Evolutionary conservation across 23 tunicate species (phyloP).

Genomic region (Ascidia mentula): DNA sequence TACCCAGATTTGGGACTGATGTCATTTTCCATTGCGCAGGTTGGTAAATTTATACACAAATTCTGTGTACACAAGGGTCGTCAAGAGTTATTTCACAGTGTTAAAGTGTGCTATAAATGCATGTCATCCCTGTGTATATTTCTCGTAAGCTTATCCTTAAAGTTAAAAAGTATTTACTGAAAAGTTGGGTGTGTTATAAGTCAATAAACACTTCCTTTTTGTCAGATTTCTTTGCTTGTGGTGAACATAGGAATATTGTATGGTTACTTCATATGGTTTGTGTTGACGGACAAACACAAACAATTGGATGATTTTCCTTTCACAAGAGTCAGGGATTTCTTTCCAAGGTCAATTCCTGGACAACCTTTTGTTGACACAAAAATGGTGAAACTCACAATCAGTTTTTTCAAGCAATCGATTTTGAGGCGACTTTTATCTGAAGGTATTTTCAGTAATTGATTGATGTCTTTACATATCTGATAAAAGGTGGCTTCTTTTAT

Average conservation of each 20-base stretch:
- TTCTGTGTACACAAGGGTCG: no score
- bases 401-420: constrained; percentile 88
- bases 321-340: constrained; percentile 25
- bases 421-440: constrained; percentile 79
- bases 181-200: no score
- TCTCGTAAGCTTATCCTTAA: no score
- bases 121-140: no score
- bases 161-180: no score
- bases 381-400: constrained; percentile 53
- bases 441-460: no score
- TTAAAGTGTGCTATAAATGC: no score
- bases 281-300: constrained; percentile 27
- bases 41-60: no score
- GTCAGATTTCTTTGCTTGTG: constrained; percentile 55
- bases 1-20: constrained; percentile 75
- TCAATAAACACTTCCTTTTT: no score
- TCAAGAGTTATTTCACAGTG: no score
- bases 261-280: constrained; percentile 77
- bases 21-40: constrained; percentile 59
- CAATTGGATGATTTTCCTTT: constrained; percentile 68
- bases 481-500: no score
- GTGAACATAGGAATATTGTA: constrained; percentile 36
- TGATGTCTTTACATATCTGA: no score
- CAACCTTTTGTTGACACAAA: constrained; percentile 21
- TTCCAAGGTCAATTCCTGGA: constrained; percentile 33